Evolutionary conservation across 2,888 invertebrate species (phyloP), one percentile per base, ranked within the genome.

Genomic region (Synergus itoensis): DNA sequence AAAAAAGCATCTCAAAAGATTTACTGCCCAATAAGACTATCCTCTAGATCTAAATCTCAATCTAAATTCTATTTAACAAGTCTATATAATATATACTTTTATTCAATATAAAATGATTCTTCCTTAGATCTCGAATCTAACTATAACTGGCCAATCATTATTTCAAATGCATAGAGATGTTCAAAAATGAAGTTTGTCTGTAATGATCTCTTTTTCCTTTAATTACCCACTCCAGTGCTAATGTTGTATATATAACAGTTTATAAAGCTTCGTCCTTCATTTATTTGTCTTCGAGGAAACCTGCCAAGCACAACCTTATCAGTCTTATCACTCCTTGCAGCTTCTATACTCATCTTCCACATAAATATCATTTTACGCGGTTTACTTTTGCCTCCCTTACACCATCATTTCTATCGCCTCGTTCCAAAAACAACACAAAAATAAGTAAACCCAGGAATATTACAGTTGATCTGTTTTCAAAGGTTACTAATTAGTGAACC

Each of bases 291-390:
- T 53, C n/a, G n/a, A n/a, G 53, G n/a, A 18, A 53, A 9, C 53
- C n/a, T 53, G n/a, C 8, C n/a, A 53, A 53, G 53, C n/a, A n/a
- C 18, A 53, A 53, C 48, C 48, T 48, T 48, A 36, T 36, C n/a
- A 53, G n/a, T 16, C 53, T 53, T 53, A 53, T 53, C 53, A 53
- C 53, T n/a, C n/a, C n/a, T 53, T n/a, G 53, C 53, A 53, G 53
- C 53, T n/a, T 53, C 48, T 53, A 8, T 8, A 53, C n/a, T 53
- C 53, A 53, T 53, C 53, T 53, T 53, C 8, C n/a, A 53, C 8
- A 8, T n/a, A 8, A 53, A n/a, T 53, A 53, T 53, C 8, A 53
- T 16, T 16, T 7, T 53, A 53, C 48, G 16, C 4, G 16, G 16
- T 48, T 16, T 48, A 14, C 48, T 48, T 48, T 48, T 48, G 16